phyloP scores from a whole-genome alignment of 2,888 invertebrate genomes.

The Lypha dubia region DNA sequence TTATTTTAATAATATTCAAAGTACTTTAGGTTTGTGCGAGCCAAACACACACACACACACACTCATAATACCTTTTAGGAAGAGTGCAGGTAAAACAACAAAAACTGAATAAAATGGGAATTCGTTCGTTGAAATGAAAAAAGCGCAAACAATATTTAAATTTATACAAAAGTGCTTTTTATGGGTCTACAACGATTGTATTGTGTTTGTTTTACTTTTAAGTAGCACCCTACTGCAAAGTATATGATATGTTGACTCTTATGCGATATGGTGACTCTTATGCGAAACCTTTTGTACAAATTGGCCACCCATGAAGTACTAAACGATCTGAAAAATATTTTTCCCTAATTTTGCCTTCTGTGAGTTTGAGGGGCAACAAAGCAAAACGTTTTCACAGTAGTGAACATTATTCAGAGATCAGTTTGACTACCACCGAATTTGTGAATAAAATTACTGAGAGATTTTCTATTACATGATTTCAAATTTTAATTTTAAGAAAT shows the following conservation, averaged over 20 bases:
- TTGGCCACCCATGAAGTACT: too few species aligned
- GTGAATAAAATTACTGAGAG: too few species aligned
- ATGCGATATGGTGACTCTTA: background rate
- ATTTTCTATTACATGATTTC: too few species aligned
- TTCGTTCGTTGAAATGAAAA: conserved; percentile 7
- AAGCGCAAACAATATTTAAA: conserved; percentile 65
- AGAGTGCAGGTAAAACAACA: background rate
- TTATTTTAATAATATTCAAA: conserved; percentile 73
- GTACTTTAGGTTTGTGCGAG: conserved; percentile 42
- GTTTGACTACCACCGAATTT: too few species aligned
- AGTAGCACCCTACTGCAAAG: conserved; percentile 21
- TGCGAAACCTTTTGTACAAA: too few species aligned
- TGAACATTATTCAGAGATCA: too few species aligned
- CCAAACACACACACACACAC: background rate
- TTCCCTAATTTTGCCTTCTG: too few species aligned
- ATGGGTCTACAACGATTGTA: conserved; percentile 47
- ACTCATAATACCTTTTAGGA: background rate
- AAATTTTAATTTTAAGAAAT: too few species aligned
- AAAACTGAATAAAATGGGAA: background rate
- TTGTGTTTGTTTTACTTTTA: conserved; percentile 29
- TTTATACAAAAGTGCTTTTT: conserved; percentile 65
- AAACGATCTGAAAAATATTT: too few species aligned
- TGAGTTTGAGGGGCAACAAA: too few species aligned
- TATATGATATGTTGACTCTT: background rate
- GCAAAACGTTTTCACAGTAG: too few species aligned